Percentiles rank a stretch among this genome's conserved stretches.
These are phyloP conservation scores for Romanogobio albipinnatus DNA, from an alignment of 2,113 vertebrate species.

Conservation along the genomic window DNA sequence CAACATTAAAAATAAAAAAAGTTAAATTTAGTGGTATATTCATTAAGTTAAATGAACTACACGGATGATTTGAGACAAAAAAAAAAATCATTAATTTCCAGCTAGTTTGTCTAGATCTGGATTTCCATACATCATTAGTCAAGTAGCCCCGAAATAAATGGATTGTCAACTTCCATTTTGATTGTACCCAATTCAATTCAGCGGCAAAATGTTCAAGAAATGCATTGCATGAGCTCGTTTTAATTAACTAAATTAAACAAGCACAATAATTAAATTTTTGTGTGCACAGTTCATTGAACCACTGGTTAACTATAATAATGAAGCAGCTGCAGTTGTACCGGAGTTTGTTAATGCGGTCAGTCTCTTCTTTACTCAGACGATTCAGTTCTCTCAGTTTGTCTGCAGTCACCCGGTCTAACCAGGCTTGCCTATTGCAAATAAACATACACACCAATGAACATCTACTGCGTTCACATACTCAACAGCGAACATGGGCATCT, in stretches of 20 bases:
- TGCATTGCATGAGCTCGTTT: neutral
- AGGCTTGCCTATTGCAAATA: constrained; percentile 65
- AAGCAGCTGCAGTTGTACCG: constrained; percentile 61
- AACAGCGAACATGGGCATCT: neutral
- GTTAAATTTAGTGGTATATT: neutral
- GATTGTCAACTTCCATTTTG: neutral
- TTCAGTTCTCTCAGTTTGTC: constrained; percentile 68
- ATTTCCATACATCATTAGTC: neutral
- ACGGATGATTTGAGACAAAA: neutral
- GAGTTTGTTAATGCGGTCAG: constrained; percentile 61
- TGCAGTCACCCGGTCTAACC: constrained; percentile 70
- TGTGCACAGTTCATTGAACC: neutral
- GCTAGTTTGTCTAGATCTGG: neutral
- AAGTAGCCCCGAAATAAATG: neutral
- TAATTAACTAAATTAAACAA: constrained; percentile 1
- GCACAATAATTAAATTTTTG: neutral
- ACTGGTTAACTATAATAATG: constrained; percentile 14
- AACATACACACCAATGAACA: neutral
- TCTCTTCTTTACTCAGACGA: constrained; percentile 67
- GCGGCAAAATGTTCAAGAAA: neutral
- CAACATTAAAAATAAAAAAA: neutral
- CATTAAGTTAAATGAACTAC: neutral
- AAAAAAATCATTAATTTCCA: neutral
- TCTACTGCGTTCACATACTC: constrained; percentile 39
- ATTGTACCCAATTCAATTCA: neutral